A percentile compares a stretch with the other conserved stretches of the same genome.
Conservation (phyloP, 2,797 vertebrate genomes). For the Silurus lanzhouensis region DNA sequence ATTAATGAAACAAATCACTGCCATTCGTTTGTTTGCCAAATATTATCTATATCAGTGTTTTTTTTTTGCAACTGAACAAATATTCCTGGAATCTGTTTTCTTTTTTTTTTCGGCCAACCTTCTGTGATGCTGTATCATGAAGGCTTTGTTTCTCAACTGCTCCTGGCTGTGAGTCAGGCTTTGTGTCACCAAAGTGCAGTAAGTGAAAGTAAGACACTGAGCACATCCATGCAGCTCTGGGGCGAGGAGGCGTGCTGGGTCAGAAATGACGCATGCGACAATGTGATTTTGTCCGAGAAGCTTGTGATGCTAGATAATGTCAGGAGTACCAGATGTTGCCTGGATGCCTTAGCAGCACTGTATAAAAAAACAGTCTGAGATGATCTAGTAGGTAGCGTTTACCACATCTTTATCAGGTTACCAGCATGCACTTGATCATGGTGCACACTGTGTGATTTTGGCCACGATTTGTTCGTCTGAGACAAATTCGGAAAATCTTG, state of each 20-base stretch:
- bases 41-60: neutral
- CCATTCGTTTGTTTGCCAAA: neutral
- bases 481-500: no score
- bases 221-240: neutral
- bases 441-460: no score
- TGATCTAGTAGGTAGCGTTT: neutral
- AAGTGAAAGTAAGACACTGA: neutral
- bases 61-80: neutral
- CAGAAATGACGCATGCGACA: neutral
- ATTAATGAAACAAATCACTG: neutral
- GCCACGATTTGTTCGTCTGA: no score
- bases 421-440: neutral
- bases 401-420: neutral
- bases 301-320: conserved; percentile 4
- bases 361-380: neutral
- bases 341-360: neutral
- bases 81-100: neutral
- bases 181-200: neutral
- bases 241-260: neutral
- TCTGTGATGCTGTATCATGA: neutral
- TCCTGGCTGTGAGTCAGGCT: neutral
- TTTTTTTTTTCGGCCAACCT: neutral
- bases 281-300: neutral
- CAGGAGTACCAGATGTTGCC: neutral
- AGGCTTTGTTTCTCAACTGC: neutral